phyloP scores from a whole-genome alignment of 2,113 vertebrate genomes.

The Cyphomyrus plagiostoma region DNA sequence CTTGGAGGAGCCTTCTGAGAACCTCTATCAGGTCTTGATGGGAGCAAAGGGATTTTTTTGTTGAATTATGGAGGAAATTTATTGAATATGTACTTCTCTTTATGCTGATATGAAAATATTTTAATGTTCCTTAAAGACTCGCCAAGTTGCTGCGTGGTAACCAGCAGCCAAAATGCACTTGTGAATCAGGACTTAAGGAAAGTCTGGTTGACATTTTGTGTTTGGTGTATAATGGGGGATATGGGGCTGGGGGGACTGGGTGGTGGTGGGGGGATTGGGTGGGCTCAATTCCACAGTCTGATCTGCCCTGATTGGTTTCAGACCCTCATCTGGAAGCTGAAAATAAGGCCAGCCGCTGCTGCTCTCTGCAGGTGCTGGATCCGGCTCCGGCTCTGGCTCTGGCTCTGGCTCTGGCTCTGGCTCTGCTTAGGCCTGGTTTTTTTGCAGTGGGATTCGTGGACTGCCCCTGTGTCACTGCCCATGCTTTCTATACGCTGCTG shows the following conservation, averaged over 20 bases:
- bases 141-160: not conserved
- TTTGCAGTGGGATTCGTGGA: not conserved
- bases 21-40: not conserved
- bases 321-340: constrained; percentile 5
- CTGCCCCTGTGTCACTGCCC: too few relatives aligned
- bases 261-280: too few relatives aligned
- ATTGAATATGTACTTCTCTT: not conserved
- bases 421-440: not conserved
- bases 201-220: not conserved
- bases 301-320: not conserved
- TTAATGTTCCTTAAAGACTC: not conserved
- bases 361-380: not conserved
- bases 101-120: not conserved
- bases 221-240: not conserved
- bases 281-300: not conserved
- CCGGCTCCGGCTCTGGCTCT: not conserved
- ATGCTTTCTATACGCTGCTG: not conserved
- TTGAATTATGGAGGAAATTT: not conserved
- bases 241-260: too few relatives aligned
- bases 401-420: too few relatives aligned
- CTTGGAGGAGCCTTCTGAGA: not conserved
- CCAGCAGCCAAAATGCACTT: not conserved
- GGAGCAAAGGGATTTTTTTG: not conserved
- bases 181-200: not conserved
- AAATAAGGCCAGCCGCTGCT: not conserved